A percentile compares a stretch with the other conserved stretches of the same genome.
Evolutionary conservation across 2,888 invertebrate species (phyloP).

Genomic region (Hoplodrina blanda): DNA sequence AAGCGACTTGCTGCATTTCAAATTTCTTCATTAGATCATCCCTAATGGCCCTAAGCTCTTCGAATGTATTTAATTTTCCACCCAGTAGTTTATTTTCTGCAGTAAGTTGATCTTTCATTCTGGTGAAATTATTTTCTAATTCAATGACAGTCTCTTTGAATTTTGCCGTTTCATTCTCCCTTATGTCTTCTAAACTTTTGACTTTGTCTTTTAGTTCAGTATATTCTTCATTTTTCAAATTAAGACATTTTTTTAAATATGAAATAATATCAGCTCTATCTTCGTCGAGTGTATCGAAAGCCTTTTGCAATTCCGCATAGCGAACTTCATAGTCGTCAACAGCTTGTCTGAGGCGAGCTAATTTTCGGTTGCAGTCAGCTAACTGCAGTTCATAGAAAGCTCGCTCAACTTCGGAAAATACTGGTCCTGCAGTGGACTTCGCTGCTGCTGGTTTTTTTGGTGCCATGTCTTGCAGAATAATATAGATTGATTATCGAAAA

Average conservation of each 20-base stretch:
- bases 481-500: conserved; percentile 7
- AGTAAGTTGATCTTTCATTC: conserved; percentile 95
- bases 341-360: conserved; percentile 92
- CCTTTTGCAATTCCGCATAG: conserved; percentile 92
- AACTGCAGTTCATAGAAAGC: conserved; percentile 95
- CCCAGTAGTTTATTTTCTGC: conserved; percentile 96
- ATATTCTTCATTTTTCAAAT: conserved; percentile 92
- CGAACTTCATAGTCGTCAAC: conserved; percentile 93
- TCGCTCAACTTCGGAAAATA: conserved; percentile 93
- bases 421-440: conserved; percentile 24
- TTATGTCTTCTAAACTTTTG: conserved; percentile 92
- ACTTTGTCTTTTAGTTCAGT: conserved; percentile 93
- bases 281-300: conserved; percentile 93
- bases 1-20: conserved; percentile 94
- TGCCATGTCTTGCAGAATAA: conserved; percentile 72
- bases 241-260: conserved; percentile 94
- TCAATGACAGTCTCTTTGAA: conserved; percentile 92
- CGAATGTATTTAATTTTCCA: conserved; percentile 96
- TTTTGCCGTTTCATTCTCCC: conserved; percentile 92
- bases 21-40: conserved; percentile 96
- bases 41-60: conserved; percentile 97
- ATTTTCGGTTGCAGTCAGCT: conserved; percentile 95
- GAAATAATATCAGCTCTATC: conserved; percentile 96
- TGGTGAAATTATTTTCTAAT: conserved; percentile 93
- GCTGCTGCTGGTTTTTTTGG: conserved; percentile 79